Percentiles rank a stretch among this genome's conserved stretches.
Conservation (phyloP, 1,140 invertebrate genomes). For the Caenorhabditis brenneri region DNA sequence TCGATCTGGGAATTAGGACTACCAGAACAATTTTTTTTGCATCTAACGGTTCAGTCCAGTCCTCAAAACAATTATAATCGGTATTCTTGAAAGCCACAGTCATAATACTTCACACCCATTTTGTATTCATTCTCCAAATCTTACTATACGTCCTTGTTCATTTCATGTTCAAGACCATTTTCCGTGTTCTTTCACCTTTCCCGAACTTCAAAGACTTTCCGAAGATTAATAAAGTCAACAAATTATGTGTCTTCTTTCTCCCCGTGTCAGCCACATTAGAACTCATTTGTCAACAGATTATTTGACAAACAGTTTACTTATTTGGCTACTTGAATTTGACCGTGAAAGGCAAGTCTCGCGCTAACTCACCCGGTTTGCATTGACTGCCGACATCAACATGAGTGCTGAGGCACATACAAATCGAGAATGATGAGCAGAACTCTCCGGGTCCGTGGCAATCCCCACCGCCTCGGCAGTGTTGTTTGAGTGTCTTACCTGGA, state of each 20-base stretch:
- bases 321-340: conserved; percentile 43
- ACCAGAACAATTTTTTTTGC: too few species aligned
- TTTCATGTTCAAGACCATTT: too few species aligned
- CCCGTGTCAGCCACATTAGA: conserved; percentile 14
- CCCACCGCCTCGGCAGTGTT: conserved; percentile 30
- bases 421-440: conserved; percentile 56
- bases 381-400: conserved; percentile 52
- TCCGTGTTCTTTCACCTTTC: too few species aligned
- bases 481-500: conserved; percentile 53
- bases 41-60: too few species aligned
- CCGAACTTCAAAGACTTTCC: background rate
- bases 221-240: conserved; percentile 30
- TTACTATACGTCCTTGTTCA: too few species aligned
- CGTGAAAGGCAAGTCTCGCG: background rate
- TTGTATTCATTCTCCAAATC: too few species aligned
- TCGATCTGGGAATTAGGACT: too few species aligned
- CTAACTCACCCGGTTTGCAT: conserved; percentile 55
- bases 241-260: background rate
- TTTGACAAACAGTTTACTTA: conserved; percentile 21
- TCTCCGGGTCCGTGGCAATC: conserved; percentile 53
- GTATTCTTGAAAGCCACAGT: too few species aligned
- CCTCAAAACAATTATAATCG: too few species aligned
- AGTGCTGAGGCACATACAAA: conserved; percentile 57
- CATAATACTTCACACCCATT: too few species aligned
- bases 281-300: conserved; percentile 31